Base-by-base conservation (phyloP, 2,113 vertebrate genomes). In the Xiphophorus hellerii region DNA sequence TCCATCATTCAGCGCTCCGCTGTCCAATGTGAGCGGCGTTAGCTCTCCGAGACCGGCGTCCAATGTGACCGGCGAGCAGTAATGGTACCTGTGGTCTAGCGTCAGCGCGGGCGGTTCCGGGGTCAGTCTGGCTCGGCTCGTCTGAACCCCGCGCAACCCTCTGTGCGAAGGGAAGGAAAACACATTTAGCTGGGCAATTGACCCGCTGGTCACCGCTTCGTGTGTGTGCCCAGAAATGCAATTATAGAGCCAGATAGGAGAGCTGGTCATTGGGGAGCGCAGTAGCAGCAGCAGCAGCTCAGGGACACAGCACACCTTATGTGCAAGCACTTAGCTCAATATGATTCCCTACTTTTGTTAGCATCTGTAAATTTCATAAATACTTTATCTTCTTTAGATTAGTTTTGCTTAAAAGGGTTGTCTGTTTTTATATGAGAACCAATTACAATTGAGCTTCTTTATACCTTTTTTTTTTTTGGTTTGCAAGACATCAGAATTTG, bases 231-330 rank as follows among this genome's bases (percentile, higher is more conserved):
- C 93, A 94, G 92, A 94, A 96, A 96, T 96, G 96, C 96, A 96
- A 96, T 98, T 97, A 96, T 96, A 96, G 94, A 93, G 94, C 51
- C 93, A 93, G 93, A 92, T 95, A 90, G 92, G 91, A 90, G 91
- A 74, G 93, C 94, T 79, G 92, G 92, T 94, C 96, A 87, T 88
- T 58, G 73, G 93, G 91, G 92, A 93, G 68, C 74, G 25, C 22
- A 51, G 75, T 67, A 60, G 28, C 22, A 51, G 75, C 70, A 60
- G 5, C 44, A 51, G 67, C 80, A 78, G 84, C 90, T 85, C 77
- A 73, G 66, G 85, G 84, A 89, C 85, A 82, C 80, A 35, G 30
- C 83, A 62, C 85, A 65, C 54, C 37, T 68, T 39, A 69, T 76
- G 69, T 64, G 28, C 51, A 65, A 58, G 29, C 78, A 22, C 67